These are phyloP conservation scores for Mythimna lalbum DNA, from an alignment of 2,888 invertebrate species.

Conservation along the genomic window DNA sequence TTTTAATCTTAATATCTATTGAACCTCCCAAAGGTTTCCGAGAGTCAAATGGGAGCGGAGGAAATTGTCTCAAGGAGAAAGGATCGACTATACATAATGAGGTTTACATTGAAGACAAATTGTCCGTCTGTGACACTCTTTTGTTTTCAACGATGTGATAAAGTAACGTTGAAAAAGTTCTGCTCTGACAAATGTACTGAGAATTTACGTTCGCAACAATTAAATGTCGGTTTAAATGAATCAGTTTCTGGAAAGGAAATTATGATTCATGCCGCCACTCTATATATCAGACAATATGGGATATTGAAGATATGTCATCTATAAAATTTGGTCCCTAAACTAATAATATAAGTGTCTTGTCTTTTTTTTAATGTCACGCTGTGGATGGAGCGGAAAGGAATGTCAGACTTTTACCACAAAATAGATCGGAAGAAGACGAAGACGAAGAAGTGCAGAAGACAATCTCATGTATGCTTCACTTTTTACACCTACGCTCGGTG, in stretches of 20 bases:
- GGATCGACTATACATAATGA: constrained; percentile 59
- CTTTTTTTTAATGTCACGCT: not conserved
- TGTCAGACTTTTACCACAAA: too few relatives aligned
- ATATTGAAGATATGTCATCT: not conserved
- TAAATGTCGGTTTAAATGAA: constrained; percentile 6
- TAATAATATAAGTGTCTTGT: not conserved
- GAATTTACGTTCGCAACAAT: constrained; percentile 7
- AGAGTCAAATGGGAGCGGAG: constrained; percentile 28
- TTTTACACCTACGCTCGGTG: too few relatives aligned
- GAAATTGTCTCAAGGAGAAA: constrained; percentile 48
- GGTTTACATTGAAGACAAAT: constrained; percentile 62
- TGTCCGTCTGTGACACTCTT: constrained; percentile 49
- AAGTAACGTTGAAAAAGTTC: constrained; percentile 43
- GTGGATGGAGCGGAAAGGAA: too few relatives aligned
- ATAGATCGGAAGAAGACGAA: too few relatives aligned
- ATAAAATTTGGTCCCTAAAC: not conserved
- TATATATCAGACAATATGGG: not conserved
- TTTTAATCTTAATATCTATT: constrained; percentile 39
- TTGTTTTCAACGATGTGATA: constrained; percentile 50
- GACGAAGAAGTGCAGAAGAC: too few relatives aligned
- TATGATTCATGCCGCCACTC: too few relatives aligned
- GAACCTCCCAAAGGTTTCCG: constrained; percentile 26
- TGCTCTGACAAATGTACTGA: constrained; percentile 14
- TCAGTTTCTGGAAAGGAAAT: not conserved
- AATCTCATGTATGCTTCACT: too few relatives aligned